phyloP scores from a whole-genome alignment of 2,888 invertebrate species.

The Tanypteryx hageni region DNA sequence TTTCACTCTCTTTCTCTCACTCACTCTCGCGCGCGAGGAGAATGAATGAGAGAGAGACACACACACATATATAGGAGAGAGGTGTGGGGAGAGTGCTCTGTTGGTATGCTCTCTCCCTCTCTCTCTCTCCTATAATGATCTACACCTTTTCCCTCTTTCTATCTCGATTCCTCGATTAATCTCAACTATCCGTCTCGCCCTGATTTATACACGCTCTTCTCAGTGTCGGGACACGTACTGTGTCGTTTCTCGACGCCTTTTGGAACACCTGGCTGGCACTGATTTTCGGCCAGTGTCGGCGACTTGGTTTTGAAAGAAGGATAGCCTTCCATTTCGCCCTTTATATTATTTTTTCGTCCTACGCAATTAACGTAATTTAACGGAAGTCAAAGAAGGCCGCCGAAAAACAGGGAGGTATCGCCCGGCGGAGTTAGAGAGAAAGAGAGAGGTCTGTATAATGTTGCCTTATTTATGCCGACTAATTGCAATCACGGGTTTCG shows the following conservation, averaged over 20 bases:
- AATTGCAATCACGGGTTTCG: neutral
- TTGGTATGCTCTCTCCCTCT: neutral
- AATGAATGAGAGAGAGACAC: neutral
- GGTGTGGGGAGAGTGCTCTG: too few species aligned
- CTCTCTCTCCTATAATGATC: neutral
- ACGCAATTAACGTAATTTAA: neutral
- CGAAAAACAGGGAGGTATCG: neutral
- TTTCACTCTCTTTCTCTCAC: too few species aligned
- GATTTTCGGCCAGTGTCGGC: too few species aligned
- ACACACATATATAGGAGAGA: too few species aligned
- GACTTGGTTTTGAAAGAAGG: too few species aligned
- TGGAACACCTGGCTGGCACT: too few species aligned
- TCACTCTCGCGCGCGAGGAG: too few species aligned
- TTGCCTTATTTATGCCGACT: neutral
- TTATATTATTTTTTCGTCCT: neutral
- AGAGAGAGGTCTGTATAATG: neutral
- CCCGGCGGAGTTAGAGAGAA: neutral
- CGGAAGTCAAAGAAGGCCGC: neutral
- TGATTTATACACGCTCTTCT: neutral
- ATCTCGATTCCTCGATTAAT: neutral
- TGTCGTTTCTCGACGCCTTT: neutral
- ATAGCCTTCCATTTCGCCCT: neutral
- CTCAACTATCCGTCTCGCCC: constrained; percentile 14
- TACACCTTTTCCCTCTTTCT: neutral
- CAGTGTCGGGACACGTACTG: neutral